These are phyloP conservation scores for Vanessa tameamea DNA, from an alignment of 1,140 invertebrate species.

Conservation along the genomic window DNA sequence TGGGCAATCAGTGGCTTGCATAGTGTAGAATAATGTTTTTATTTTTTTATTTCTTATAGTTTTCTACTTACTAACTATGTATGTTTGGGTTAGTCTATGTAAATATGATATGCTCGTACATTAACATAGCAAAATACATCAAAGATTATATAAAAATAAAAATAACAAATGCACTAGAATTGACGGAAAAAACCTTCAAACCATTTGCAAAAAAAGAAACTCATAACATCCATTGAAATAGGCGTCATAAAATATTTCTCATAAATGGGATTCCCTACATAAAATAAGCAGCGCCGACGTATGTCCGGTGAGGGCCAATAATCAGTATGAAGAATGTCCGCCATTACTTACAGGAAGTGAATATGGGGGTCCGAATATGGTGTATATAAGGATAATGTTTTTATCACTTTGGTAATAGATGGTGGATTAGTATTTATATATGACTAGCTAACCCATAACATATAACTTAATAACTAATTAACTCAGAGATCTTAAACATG, in stretches of 20 bases:
- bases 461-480: neutral
- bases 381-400: neutral
- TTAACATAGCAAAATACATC: too few relatives aligned
- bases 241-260: constrained; percentile 16
- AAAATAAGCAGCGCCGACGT: constrained; percentile 28
- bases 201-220: neutral
- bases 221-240: constrained; percentile 8
- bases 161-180: neutral
- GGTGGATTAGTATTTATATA: neutral
- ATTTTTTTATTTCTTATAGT: too few relatives aligned
- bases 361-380: constrained; percentile 29
- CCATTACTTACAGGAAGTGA: constrained; percentile 32
- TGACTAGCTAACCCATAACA: neutral
- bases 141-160: too few relatives aligned
- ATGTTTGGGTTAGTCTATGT: too few relatives aligned
- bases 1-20: too few relatives aligned
- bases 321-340: constrained; percentile 33
- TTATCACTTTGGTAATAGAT: constrained; percentile 1
- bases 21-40: too few relatives aligned
- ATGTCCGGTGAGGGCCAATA: constrained; percentile 32
- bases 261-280: constrained; percentile 13
- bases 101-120: too few relatives aligned
- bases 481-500: neutral
- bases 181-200: too few relatives aligned
- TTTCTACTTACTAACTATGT: too few relatives aligned